Conservation (phyloP, 2,113 vertebrate species). For the Lutjanus erythropterus region DNA sequence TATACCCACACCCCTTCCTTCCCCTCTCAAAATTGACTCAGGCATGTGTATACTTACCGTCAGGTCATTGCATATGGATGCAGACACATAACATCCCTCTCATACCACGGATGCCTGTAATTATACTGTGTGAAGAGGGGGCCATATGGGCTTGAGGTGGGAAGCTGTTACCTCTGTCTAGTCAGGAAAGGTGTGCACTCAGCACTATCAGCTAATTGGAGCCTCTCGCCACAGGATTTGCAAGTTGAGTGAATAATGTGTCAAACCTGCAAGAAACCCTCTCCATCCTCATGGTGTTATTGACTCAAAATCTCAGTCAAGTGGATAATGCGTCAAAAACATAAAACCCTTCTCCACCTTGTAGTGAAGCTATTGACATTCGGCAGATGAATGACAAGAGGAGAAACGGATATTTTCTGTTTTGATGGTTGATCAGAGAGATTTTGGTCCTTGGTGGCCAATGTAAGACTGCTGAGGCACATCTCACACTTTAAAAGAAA, state of each 20-base stretch:
- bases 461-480: slow-evolving; percentile 31
- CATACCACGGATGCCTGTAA: slow-evolving; percentile 70
- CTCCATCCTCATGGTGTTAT: slow-evolving; percentile 61
- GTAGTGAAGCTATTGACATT: slow-evolving; percentile 58
- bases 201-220: slow-evolving; percentile 84
- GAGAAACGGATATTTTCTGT: slow-evolving; percentile 64
- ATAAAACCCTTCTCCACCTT: slow-evolving; percentile 52
- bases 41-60: slow-evolving; percentile 45
- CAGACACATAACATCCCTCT: slow-evolving; percentile 56
- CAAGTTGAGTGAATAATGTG: slow-evolving; percentile 79
- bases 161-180: slow-evolving; percentile 76
- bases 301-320: slow-evolving; percentile 74
- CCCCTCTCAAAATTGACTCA: slow-evolving; percentile 53
- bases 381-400: slow-evolving; percentile 49
- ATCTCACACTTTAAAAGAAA: slow-evolving; percentile 43
- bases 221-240: slow-evolving; percentile 78
- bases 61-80: slow-evolving; percentile 43
- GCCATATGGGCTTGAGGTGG: slow-evolving; percentile 72
- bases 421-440: slow-evolving; percentile 74
- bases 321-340: slow-evolving; percentile 74
- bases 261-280: slow-evolving; percentile 61
- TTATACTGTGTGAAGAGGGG: slow-evolving; percentile 79
- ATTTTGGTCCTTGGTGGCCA: slow-evolving; percentile 63
- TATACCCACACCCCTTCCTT: slow-evolving; percentile 48
- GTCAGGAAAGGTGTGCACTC: slow-evolving; percentile 78